phyloP scores from a whole-genome alignment of 53 echinoderm and acorn worm genomes.

The Mesocentrotus franciscanus region DNA sequence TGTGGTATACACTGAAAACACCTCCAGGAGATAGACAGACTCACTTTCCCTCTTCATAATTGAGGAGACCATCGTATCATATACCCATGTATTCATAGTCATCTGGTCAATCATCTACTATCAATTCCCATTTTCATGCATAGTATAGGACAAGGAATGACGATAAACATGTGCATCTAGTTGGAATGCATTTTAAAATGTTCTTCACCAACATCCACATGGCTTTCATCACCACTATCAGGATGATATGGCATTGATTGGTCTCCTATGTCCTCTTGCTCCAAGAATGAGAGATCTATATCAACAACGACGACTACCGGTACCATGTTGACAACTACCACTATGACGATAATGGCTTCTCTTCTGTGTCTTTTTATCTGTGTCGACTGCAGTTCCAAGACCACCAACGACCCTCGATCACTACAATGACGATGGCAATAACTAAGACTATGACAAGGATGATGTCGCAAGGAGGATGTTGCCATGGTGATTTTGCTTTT shows the following conservation, averaged over 20 bases:
- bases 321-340: too few species aligned
- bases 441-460: too few species aligned
- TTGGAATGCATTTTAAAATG: background rate
- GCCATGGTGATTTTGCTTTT: background rate
- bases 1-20: too few species aligned
- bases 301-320: background rate
- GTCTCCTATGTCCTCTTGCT: constrained; percentile 27
- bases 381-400: too few species aligned
- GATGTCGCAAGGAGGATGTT: background rate
- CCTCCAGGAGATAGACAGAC: too few species aligned
- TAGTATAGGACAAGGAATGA: background rate
- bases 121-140: background rate
- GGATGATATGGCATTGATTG: background rate
- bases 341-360: background rate
- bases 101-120: background rate
- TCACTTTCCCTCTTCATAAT: background rate
- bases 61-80: background rate
- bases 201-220: background rate
- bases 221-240: background rate
- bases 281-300: constrained; percentile 64
- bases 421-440: background rate
- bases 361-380: too few species aligned
- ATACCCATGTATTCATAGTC: background rate
- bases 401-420: too few species aligned
- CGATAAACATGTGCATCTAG: background rate